Evolutionary conservation across 1,140 invertebrate genomes (phyloP), one percentile per base, ranked within the genome.

Genomic region (Drosophila seguyi): DNA sequence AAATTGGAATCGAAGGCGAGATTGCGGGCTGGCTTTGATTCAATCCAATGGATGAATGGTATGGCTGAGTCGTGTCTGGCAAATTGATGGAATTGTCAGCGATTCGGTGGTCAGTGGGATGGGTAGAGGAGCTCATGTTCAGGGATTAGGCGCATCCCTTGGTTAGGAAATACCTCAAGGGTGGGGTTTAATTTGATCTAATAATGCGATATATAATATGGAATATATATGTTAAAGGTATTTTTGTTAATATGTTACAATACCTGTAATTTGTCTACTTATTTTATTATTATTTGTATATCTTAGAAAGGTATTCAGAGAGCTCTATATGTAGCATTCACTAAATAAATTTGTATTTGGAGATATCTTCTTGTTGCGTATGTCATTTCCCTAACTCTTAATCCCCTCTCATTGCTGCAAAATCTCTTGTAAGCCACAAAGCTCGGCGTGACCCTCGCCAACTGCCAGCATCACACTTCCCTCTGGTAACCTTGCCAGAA

Each of bases 51-150:
- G 38, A 18, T 55, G 38, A 48, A 45, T 57, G 68, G 41, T 38
- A 36, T 72, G 68, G 66, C 67, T 31, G 27, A 72, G 36, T 57
- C 48, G 55, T 74, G 69, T 58, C 42, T 79, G 72, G 78, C 80
- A 78, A 85, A 75, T 78, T 81, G 78, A 71, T 75, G 78, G 38
- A 86, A 85, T 86, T 81, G 82, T 77, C 76, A 50, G 53, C 34
- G 52, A 72, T 59, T 72, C 25, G 29, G 34, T 27, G 29, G 53
- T 69, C 27, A 14, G 1, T 27, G 52, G 22, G 14, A 58, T 71
- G 65, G 27, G 44, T 41, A 11, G 4, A 29, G 20, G 14, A 18
- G 25, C 18, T 11, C 4, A 25, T 27, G 42, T 11, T 7, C 2
- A 22, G 31, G 58, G 31, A 13, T 48, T 14, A 31, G 34, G 7